Evolutionary conservation across 2,888 invertebrate species (phyloP), one percentile per base, ranked within the genome.

Genomic region (Theristus sp.): DNA sequence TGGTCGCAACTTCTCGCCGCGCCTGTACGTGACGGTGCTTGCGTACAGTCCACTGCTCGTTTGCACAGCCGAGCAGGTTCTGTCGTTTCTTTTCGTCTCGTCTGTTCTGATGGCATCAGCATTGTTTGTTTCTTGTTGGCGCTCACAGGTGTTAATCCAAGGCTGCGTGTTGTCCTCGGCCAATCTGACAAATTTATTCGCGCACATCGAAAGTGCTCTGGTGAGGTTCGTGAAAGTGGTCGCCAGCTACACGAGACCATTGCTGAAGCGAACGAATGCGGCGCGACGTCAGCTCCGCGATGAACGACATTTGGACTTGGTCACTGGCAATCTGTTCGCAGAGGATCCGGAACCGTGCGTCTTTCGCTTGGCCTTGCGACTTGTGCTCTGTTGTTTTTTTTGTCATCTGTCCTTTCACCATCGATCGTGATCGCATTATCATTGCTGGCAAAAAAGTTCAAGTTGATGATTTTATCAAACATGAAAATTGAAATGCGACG

Each of bases 1-100:
- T 27, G 10, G 54, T 3, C 28, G 26, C 10, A 25, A 80, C 59
- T 82, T 84, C 73, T 77, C 80, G 64, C 86, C 86, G 57, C 81
- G 82, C 67, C 79, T 86, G 62, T 84, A 82, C 75, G 78, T 85
- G 57, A 84, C 85, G 64, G 82, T 86, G 67, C 82, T 86, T 72
- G 84, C 83, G 6, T 84, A 85, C 74, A 84, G 84, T 22, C 85
- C 86, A 59, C 84, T 85, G 75, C 81, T 84, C 67, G 80, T 49
- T 10, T 49, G 49, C 49, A 49, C 49, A 17, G 49, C 54, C 10
- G 54, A 54, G 22, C 54, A 25, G 27, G 54, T 54, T 10, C 20
- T 38, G 10, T 38, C 20, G 38, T 38, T 38, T 38, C 20, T 38
- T 10, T 38, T 20, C 10, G 3, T n/a, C 3, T 49, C 20, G 20